Evolutionary conservation across 2,113 vertebrate species (phyloP), one percentile per base, ranked within the genome.

Genomic region (Nesospiza acunhae): DNA sequence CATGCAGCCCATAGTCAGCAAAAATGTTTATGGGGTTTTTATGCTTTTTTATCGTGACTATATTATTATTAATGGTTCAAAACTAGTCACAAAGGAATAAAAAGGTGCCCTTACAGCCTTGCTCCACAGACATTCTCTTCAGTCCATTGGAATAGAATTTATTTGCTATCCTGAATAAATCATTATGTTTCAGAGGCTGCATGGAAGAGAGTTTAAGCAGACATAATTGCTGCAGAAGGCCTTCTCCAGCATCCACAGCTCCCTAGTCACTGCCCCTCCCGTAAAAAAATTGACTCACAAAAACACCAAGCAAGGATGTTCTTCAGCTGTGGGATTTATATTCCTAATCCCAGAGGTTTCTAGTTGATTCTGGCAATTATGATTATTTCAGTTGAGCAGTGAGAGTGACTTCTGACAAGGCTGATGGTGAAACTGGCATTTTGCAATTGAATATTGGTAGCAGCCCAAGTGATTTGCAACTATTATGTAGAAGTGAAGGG

Each of bases 71-170:
- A 92, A 81, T 81, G 18, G 26, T 69, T 94, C 33, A 89, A 79
- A 94, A 76, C 15, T 30, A 58, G 52, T 62, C 67, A 93, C 37
- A 95, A 84, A 83, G 41, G 23, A 94, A 87, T 79, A 53, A 95
- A 94, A 79, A 69, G 27, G 2, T 2, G 14, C 9, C 37, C 23
- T 91, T 64, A 82, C 5, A 89, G 37, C 52, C 46, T 73, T 50
- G 49, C 69, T 94, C 46, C 42, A 68, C 37, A 85, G 76, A 35
- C 22, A 87, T 85, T 53, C 22, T 87, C 84, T 84, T 76, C 47
- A 69, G 81, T 41, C n/a, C 30, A 44, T 16, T 73, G 60, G 52
- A 78, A 87, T 12, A 81, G 4, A 91, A 82, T 5, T 50, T 80
- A 63, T 67, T 89, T 84, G n/a, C 22, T 82, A 15, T 35, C 14